Base-by-base conservation (phyloP, 1,140 invertebrate genomes). In the Atta cephalotes region DNA sequence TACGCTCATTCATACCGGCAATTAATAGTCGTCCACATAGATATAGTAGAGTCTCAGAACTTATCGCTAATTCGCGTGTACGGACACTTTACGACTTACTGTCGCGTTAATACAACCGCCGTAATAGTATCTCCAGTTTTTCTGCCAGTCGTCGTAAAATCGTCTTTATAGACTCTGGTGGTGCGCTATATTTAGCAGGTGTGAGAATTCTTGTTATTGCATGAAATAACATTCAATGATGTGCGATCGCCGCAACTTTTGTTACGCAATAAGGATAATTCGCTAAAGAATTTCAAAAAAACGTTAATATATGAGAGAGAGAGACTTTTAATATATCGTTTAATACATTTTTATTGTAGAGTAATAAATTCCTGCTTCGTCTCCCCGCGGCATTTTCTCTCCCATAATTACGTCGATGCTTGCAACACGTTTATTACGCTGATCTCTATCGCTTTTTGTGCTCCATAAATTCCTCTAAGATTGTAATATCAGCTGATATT, bases 51-150 rank as follows among this genome's bases (percentile, higher is more conserved):
- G 18, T 3, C 39, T n/a, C 63, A 31, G 39, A 51, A 66, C 25
- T 65, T 79, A 49, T 65, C 45, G 65, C 65, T 39, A 70, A 81
- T 70, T 70, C 63, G 49, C n/a, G 35, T 31, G 45, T 56, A 68
- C 28, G 18, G 12, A 53, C 25, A 45, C 14, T 81, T 81, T 70
- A 68, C 49, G 78, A 81, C 21, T 21, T 21, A 21, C 21, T 12
- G 7, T 21, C 31, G 49, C 51, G 45, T 51, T 80, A 56, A 70
- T 39, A 63, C 31, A 25, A 56, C 1, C 63, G 45, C 3, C 28
- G 65, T 81, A 81, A 80, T 68, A 53, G 63, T 58, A 71, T 81
- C 31, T 71, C 21, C 28, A 31, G 21, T 71, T 81, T 81, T 81
- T 81, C 31, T 31, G 21, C 21, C 51, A 21, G 16, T 21, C 63